A percentile compares a stretch with the other conserved stretches of the same genome.
These are phyloP conservation scores for Autographa pulchrina DNA, from an alignment of 2,888 invertebrate species.

Conservation along the genomic window DNA sequence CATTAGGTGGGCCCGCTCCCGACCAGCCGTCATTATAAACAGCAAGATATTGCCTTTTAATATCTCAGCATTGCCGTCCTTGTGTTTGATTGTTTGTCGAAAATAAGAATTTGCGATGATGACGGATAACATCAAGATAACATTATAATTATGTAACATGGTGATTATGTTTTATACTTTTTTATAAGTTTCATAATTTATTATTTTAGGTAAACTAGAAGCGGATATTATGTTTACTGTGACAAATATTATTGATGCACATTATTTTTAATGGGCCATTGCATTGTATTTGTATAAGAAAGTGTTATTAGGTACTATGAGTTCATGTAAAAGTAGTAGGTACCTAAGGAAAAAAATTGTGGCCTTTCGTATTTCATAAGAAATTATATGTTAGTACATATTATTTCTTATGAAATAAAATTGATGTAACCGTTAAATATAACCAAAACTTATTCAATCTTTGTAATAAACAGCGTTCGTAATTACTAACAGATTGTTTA, in stretches of 20 bases:
- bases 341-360: too few relatives aligned
- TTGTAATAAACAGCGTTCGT: slow-evolving; percentile 9
- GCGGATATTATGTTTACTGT: too few relatives aligned
- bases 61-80: slow-evolving; percentile 71
- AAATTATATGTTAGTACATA: too few relatives aligned
- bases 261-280: too few relatives aligned
- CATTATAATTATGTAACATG: not conserved
- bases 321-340: too few relatives aligned
- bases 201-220: too few relatives aligned
- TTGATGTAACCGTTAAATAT: not conserved
- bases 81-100: slow-evolving; percentile 53
- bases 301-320: too few relatives aligned
- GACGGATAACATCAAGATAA: not conserved
- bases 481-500: slow-evolving; percentile 23
- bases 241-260: too few relatives aligned
- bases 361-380: too few relatives aligned
- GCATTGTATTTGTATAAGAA: too few relatives aligned
- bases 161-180: not conserved
- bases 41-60: slow-evolving; percentile 84
- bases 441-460: not conserved
- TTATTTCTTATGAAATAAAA: not conserved
- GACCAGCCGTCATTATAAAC: slow-evolving; percentile 63
- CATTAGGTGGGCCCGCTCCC: slow-evolving; percentile 81
- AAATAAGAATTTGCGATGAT: slow-evolving; percentile 21
- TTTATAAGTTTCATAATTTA: not conserved